These are phyloP conservation scores for Bombus superbus DNA, from an alignment of 1,140 invertebrate species.

Conservation along the genomic window DNA sequence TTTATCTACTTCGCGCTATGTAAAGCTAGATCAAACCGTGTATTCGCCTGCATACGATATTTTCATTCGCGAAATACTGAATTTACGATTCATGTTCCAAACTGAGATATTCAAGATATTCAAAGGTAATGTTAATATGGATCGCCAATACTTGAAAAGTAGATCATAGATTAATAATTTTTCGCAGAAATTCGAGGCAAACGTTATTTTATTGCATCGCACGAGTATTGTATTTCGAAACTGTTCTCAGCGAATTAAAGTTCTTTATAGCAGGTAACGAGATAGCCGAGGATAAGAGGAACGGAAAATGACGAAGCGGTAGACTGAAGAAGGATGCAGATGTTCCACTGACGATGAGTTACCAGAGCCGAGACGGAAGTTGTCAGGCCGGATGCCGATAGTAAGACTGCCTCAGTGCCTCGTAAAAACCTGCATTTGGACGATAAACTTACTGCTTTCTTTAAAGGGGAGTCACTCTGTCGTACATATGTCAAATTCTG, in stretches of 20 bases:
- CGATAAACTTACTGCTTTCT: slow-evolving; percentile 39
- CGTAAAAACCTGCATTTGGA: slow-evolving; percentile 43
- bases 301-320: slow-evolving; percentile 24
- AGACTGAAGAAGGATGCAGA: slow-evolving; percentile 47
- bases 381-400: slow-evolving; percentile 62
- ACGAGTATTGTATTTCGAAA: slow-evolving; percentile 40
- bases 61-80: neutral
- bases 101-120: neutral
- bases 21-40: neutral
- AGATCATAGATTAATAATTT: neutral
- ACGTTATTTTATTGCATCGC: slow-evolving; percentile 26
- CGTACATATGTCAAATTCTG: neutral
- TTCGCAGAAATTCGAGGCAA: neutral
- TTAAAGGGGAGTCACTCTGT: neutral
- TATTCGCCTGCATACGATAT: neutral
- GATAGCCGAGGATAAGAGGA: slow-evolving; percentile 41
- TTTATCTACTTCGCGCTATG: neutral
- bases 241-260: slow-evolving; percentile 33
- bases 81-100: neutral
- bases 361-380: slow-evolving; percentile 58
- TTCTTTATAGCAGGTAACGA: slow-evolving; percentile 45
- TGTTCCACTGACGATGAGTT: slow-evolving; percentile 53
- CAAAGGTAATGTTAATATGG: neutral
- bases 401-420: slow-evolving; percentile 33
- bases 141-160: neutral